These are phyloP conservation scores for Gymnocephalus cernua DNA, from an alignment of 2,113 vertebrate genomes.

Conservation along the genomic window DNA sequence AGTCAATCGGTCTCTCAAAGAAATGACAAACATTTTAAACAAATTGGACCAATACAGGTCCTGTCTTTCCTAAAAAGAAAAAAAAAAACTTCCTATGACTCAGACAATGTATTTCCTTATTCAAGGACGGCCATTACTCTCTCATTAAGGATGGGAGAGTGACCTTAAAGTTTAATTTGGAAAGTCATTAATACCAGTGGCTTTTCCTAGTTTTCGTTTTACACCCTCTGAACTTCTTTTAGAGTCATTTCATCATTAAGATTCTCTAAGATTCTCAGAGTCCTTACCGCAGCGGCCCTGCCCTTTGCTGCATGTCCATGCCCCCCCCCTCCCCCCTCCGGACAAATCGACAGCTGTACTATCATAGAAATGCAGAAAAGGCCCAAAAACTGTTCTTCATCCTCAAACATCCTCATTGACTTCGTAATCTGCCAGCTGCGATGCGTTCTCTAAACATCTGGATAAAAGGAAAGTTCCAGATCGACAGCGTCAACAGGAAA, in stretches of 20 bases:
- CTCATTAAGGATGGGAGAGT: neutral
- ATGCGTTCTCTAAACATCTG: neutral
- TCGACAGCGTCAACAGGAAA: neutral
- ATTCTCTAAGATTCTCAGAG: neutral
- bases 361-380: no score
- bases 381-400: no score
- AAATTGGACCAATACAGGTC: neutral
- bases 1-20: neutral
- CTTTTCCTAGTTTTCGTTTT: neutral
- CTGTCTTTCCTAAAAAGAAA: neutral
- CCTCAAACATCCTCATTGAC: neutral
- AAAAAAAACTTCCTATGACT: neutral
- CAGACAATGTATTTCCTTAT: neutral
- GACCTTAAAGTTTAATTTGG: slow-evolving; percentile 6
- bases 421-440: neutral
- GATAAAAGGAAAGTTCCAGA: neutral
- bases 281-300: no score
- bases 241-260: neutral
- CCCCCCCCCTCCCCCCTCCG: no score
- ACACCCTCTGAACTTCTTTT: neutral
- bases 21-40: neutral
- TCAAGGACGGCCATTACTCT: neutral
- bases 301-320: no score
- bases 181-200: neutral
- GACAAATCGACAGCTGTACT: no score